Evolutionary conservation across 2,888 invertebrate species (phyloP), one percentile per base, ranked within the genome.

Genomic region (Hyles lineata): DNA sequence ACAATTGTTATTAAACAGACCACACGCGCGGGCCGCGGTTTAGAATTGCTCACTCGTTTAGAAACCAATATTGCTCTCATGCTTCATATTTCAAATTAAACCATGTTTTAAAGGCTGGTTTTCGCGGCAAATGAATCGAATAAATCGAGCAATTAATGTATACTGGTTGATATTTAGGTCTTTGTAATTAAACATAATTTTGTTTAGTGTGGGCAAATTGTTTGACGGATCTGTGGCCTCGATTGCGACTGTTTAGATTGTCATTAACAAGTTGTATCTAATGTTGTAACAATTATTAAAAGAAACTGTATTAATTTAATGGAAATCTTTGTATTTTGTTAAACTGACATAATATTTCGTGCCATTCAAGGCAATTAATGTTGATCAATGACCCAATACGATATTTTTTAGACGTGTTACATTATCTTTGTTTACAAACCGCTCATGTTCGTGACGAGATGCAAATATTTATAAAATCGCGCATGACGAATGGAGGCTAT

Each of bases 51-150:
- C 23, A 43, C 43, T 63, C n/a, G 43, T 5, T 21, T 43, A 67
- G 63, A 43, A 67, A 67, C 50, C 21, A 63, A 43, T 63, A 43
- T 43, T 63, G 63, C 50, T 15, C 23, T 67, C 62, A 35, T 19
- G 67, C 43, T 19, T 50, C 67, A 50, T 67, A 50, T 23, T 50
- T 67, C 43, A 50, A 67, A 50, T 50, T 67, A 67, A 23, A 23
- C 23, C 11, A 21, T 43, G 32, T 23, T 43, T 67, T 50, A 67
- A 17, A 15, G 67, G 21, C 67, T 21, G 17, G 25, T 50, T 67
- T 67, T 6, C 43, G 9, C 43, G 55, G 43, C 21, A 67, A 67
- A 67, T 15, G 43, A 50, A 50, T 67, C 17, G 23, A 23, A 23
- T 50, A 23, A 67, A 67, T 67, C 50, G 23, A 23, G 23, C 43